A percentile compares a stretch with the other conserved stretches of the same genome.
Evolutionary conservation across 1,140 invertebrate species (phyloP).

Genomic region (Lordiphosa stackelbergi): DNA sequence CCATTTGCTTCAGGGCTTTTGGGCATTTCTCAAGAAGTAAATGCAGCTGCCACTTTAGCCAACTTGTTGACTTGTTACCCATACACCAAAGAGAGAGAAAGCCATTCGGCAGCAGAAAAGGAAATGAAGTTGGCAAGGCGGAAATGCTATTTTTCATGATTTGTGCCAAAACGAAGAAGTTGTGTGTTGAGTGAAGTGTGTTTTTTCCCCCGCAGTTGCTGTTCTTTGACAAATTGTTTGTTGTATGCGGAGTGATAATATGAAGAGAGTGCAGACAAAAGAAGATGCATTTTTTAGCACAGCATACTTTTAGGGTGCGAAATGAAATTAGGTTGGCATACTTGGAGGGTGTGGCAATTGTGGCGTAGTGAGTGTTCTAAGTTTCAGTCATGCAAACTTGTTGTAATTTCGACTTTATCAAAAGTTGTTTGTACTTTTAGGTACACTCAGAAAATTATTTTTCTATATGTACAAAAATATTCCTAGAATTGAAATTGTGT

Average conservation of each 20-base stretch:
- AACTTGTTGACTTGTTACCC: conserved; percentile 64
- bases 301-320: too few species aligned
- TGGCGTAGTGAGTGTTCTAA: too few species aligned
- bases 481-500: too few species aligned
- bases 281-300: too few species aligned
- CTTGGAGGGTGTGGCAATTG: too few species aligned
- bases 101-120: conserved; percentile 26
- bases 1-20: conserved; percentile 8
- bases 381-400: too few species aligned
- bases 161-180: conserved; percentile 18
- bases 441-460: too few species aligned
- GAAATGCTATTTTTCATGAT: conserved; percentile 68
- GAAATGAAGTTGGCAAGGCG: conserved; percentile 65
- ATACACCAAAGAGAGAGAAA: conserved; percentile 3
- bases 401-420: too few species aligned
- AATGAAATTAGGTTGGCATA: too few species aligned
- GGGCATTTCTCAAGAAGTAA: conserved; percentile 58
- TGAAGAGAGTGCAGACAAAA: too few species aligned
- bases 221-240: conserved; percentile 48
- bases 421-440: too few species aligned
- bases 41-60: conserved; percentile 59
- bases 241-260: not conserved
- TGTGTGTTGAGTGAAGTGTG: not conserved
- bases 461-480: too few species aligned
- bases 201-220: conserved; percentile 13